A percentile compares a stretch with the other conserved stretches of the same genome.
These are phyloP conservation scores for Leptodactylus fallax DNA, from an alignment of 2,797 vertebrate genomes.

Conservation along the genomic window DNA sequence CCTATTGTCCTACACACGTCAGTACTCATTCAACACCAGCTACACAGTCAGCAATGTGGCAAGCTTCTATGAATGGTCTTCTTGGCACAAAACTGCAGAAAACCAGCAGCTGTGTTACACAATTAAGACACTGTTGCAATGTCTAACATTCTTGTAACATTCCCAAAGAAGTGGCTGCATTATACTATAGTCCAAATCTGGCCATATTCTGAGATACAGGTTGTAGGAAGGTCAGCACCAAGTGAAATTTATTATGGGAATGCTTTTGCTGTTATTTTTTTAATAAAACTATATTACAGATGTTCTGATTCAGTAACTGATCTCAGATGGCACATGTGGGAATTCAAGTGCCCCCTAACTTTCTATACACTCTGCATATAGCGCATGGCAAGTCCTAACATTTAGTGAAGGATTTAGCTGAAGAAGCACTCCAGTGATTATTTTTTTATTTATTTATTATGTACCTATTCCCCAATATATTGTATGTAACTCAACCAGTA, in stretches of 20 bases:
- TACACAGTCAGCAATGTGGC: constrained; percentile 32
- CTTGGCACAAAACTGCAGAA: constrained; percentile 12
- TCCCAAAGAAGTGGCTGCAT: not conserved
- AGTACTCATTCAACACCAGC: constrained; percentile 24
- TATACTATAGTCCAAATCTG: too few relatives aligned
- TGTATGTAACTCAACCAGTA: too few relatives aligned
- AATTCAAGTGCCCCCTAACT: not conserved
- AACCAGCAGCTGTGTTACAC: constrained; percentile 11
- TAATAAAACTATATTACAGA: not conserved
- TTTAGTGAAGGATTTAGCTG: too few relatives aligned
- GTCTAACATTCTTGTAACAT: constrained; percentile 12
- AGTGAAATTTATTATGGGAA: not conserved
- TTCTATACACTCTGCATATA: too few relatives aligned
- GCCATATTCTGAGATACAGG: not conserved
- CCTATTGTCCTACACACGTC: constrained; percentile 19
- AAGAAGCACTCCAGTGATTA: not conserved
- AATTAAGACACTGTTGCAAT: constrained; percentile 4
- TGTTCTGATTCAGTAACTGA: not conserved
- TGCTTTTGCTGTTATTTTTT: not conserved
- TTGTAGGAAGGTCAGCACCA: not conserved
- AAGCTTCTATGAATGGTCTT: constrained; percentile 12
- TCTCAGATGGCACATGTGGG: not conserved
- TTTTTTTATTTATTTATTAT: too few relatives aligned
- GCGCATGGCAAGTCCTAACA: too few relatives aligned
- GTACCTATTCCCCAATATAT: too few relatives aligned